Evolutionary conservation across 1,140 invertebrate genomes (phyloP).

Genomic region (Penaeus vannamei): DNA sequence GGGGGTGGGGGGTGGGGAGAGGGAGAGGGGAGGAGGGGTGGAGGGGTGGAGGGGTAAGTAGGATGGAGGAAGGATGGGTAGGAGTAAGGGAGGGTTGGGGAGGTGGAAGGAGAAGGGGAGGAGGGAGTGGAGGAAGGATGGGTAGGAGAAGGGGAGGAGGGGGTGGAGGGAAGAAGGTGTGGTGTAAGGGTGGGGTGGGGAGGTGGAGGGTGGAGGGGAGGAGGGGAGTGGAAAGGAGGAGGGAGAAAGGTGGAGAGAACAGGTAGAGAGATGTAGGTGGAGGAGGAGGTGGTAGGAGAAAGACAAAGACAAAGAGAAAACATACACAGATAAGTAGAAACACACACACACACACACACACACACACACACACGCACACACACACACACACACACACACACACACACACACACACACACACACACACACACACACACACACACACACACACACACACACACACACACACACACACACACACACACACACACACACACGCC

Average conservation of each 20-base stretch:
- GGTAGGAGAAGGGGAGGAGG: no score
- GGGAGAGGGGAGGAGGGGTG: no score
- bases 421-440: conserved; percentile 22
- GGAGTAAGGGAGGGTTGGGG: background rate
- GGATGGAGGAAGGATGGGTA: background rate
- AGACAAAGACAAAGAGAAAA: background rate
- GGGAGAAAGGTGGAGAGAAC: background rate
- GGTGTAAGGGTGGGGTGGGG: background rate
- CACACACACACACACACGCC: no score
- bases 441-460: background rate
- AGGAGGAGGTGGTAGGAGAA: no score
- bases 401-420: conserved; percentile 7
- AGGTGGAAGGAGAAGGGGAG: background rate
- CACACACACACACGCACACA: conserved; percentile 16
- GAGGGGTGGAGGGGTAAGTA: no score
- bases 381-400: conserved; percentile 7
- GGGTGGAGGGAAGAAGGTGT: background rate
- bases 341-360: conserved; percentile 18
- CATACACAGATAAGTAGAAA: background rate
- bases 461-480: background rate
- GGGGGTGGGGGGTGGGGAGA: no score
- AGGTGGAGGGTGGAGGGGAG: background rate
- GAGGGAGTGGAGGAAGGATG: no score
- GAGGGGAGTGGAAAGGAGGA: no score
- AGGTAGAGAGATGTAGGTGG: background rate